phyloP scores from a whole-genome alignment of 2,113 vertebrate genomes.

The Engraulis encrasicolus region DNA sequence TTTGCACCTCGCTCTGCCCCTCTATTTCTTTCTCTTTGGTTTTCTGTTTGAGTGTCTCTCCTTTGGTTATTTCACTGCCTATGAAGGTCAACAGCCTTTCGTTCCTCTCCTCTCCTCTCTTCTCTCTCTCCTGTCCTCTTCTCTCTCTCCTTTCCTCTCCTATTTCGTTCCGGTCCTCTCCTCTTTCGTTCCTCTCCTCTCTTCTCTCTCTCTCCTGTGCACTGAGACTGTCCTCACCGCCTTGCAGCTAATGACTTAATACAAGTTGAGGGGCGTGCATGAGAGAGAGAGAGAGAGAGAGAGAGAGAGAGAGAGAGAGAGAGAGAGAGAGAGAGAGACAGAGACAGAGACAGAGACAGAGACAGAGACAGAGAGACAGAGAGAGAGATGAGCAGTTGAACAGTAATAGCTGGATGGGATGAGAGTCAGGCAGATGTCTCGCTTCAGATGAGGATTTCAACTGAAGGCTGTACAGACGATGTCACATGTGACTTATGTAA shows the following conservation, averaged over 20 bases:
- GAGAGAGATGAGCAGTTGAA: background rate
- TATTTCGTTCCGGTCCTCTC: too few species aligned
- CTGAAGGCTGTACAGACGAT: background rate
- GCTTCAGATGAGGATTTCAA: background rate
- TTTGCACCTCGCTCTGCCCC: too few species aligned
- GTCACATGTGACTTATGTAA: background rate
- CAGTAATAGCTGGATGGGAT: background rate
- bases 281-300: too few species aligned
- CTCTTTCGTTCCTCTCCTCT: too few species aligned
- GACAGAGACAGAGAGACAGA: too few species aligned
- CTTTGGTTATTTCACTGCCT: background rate
- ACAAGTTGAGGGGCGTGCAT: background rate
- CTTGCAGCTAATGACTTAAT: conserved; percentile 16
- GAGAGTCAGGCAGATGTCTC: background rate
- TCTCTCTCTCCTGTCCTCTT: background rate
- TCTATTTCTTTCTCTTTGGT: background rate
- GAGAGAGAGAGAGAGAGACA: too few species aligned
- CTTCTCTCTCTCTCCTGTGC: background rate
- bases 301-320: too few species aligned
- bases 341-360: too few species aligned
- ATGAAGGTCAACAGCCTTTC: background rate
- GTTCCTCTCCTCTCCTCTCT: conserved; percentile 2
- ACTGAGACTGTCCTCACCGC: background rate
- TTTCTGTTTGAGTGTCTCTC: background rate
- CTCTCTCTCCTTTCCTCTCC: background rate